These are phyloP conservation scores for Etheostoma perlongum DNA, from an alignment of 2,797 vertebrate species.

Conservation along the genomic window DNA sequence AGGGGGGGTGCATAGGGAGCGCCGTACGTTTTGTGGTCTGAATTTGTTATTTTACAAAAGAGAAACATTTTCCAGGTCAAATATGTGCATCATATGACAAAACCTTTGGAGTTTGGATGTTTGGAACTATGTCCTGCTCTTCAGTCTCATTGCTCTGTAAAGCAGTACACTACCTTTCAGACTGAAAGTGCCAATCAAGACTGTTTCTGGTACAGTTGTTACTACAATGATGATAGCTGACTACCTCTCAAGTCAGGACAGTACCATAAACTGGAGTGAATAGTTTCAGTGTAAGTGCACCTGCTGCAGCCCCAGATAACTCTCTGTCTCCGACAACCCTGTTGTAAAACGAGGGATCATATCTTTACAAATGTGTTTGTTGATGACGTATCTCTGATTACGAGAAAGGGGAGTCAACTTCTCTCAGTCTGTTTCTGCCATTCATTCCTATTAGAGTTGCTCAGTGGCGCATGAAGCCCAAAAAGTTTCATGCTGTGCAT, in stretches of 20 bases:
- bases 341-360: background rate
- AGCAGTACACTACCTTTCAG: background rate
- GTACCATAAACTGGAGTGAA: background rate
- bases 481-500: no score
- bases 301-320: no score
- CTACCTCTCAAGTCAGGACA: background rate
- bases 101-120: background rate
- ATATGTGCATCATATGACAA: background rate
- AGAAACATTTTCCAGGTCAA: constrained; percentile 6
- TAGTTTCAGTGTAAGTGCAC: no score
- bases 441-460: no score
- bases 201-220: background rate
- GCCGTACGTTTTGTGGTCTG: background rate
- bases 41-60: background rate
- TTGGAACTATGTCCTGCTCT: background rate
- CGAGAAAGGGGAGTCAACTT: background rate
- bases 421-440: background rate
- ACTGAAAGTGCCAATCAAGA: background rate
- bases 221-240: background rate
- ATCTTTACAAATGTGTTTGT: background rate
- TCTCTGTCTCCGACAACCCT: background rate
- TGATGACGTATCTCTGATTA: background rate
- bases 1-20: background rate
- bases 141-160: background rate
- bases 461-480: no score